These are phyloP conservation scores for Hypomecis atomaria DNA, from an alignment of 2,888 invertebrate genomes.

Conservation along the genomic window DNA sequence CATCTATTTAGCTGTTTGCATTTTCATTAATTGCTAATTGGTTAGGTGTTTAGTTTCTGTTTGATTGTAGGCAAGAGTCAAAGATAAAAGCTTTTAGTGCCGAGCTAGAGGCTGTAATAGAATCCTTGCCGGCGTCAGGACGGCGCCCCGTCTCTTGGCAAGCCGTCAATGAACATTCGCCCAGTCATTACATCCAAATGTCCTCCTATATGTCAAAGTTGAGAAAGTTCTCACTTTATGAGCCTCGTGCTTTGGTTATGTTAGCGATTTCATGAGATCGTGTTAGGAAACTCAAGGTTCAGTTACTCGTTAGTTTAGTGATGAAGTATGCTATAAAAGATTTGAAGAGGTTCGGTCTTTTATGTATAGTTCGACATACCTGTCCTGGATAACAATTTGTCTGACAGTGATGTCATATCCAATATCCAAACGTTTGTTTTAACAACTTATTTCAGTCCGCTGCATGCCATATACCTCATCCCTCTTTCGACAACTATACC, in stretches of 20 bases:
- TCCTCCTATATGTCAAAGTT: slow-evolving; percentile 44
- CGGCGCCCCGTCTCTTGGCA: slow-evolving; percentile 51
- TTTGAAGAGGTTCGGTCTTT: too few relatives aligned
- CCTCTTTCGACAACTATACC: too few relatives aligned
- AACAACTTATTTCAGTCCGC: too few relatives aligned
- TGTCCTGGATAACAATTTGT: too few relatives aligned
- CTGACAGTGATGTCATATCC: too few relatives aligned
- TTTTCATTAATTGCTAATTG: not conserved
- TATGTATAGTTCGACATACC: too few relatives aligned
- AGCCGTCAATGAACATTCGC: slow-evolving; percentile 48
- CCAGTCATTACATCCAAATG: slow-evolving; percentile 45
- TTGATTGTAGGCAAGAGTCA: slow-evolving; percentile 4
- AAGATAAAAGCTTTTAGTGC: slow-evolving; percentile 25
- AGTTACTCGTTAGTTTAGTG: too few relatives aligned
- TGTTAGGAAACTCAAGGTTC: not conserved
- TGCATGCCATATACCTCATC: too few relatives aligned
- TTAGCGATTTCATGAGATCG: not conserved
- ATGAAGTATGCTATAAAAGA: too few relatives aligned
- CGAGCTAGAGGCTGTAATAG: slow-evolving; percentile 16
- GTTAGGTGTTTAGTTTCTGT: not conserved
- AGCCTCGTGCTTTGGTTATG: slow-evolving; percentile 33
- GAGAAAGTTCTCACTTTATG: slow-evolving; percentile 44
- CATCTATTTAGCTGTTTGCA: not conserved
- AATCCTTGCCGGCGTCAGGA: slow-evolving; percentile 32
- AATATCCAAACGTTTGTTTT: too few relatives aligned